Evolutionary conservation across 2,113 vertebrate species (phyloP).

Genomic region (Bettongia penicillata): DNA sequence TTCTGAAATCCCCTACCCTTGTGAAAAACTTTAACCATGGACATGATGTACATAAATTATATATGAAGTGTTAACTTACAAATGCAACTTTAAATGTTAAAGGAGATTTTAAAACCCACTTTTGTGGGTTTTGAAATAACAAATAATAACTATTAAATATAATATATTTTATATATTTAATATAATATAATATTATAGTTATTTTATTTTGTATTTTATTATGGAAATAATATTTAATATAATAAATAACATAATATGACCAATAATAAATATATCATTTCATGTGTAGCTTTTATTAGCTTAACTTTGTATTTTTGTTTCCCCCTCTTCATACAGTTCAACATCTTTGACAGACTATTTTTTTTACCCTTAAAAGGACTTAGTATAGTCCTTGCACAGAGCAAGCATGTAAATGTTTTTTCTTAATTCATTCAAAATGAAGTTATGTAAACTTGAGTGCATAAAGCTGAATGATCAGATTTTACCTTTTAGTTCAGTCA

Average conservation of each 20-base stretch:
- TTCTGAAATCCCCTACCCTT: neutral
- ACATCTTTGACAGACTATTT: neutral
- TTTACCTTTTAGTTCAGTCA: neutral
- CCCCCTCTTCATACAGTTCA: neutral
- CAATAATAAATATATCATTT: neutral
- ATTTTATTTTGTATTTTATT: no score
- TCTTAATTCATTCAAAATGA: neutral
- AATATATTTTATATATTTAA: no score
- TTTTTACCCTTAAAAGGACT: neutral
- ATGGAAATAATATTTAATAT: no score
- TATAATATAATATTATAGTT: no score
- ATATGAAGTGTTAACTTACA: neutral
- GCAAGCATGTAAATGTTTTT: neutral
- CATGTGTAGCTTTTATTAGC: neutral
- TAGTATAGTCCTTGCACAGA: neutral
- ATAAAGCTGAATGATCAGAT: neutral
- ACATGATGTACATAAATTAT: neutral
- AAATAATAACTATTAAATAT: no score
- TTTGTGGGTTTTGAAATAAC: no score
- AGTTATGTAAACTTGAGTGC: neutral
- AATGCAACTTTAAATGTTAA: neutral
- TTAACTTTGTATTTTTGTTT: neutral
- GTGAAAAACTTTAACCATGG: neutral
- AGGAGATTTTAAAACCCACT: neutral
- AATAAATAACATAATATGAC: no score